These are phyloP conservation scores for Apis dorsata DNA, from an alignment of 1,140 invertebrate genomes.

Conservation along the genomic window DNA sequence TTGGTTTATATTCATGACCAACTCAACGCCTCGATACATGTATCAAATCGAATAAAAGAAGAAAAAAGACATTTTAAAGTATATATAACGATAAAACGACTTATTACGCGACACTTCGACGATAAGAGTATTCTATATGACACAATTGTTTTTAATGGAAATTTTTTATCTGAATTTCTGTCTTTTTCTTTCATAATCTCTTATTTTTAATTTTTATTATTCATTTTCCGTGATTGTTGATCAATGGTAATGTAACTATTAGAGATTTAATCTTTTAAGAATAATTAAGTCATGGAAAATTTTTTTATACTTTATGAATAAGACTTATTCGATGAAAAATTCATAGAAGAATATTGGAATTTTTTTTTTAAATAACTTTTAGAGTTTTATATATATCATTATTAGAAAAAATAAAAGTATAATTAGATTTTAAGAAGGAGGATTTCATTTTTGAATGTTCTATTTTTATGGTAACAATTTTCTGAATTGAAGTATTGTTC, in stretches of 20 bases:
- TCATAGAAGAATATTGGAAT: too few species aligned
- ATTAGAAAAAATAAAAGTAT: too few species aligned
- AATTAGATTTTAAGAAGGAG: too few species aligned
- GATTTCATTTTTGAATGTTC: too few species aligned
- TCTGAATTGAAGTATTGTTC: too few species aligned
- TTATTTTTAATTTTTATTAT: background rate
- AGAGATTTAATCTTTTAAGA: background rate
- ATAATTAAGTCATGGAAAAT: background rate
- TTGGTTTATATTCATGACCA: slow-evolving; percentile 39
- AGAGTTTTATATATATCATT: too few species aligned
- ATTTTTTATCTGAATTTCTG: slow-evolving; percentile 46
- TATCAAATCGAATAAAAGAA: too few species aligned
- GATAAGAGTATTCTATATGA: background rate
- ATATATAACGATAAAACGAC: background rate
- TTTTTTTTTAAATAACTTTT: too few species aligned
- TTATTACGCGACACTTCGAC: background rate
- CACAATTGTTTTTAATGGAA: slow-evolving; percentile 38
- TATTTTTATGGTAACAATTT: too few species aligned
- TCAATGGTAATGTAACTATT: background rate
- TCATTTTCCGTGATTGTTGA: background rate
- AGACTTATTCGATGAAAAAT: too few species aligned
- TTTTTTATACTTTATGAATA: too few species aligned
- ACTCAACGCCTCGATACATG: slow-evolving; percentile 35
- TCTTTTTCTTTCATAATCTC: background rate
- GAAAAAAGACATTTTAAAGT: background rate